Evolutionary conservation across 2,113 vertebrate species (phyloP), one percentile per base, ranked within the genome.

Genomic region (Pampusana beccarii): DNA sequence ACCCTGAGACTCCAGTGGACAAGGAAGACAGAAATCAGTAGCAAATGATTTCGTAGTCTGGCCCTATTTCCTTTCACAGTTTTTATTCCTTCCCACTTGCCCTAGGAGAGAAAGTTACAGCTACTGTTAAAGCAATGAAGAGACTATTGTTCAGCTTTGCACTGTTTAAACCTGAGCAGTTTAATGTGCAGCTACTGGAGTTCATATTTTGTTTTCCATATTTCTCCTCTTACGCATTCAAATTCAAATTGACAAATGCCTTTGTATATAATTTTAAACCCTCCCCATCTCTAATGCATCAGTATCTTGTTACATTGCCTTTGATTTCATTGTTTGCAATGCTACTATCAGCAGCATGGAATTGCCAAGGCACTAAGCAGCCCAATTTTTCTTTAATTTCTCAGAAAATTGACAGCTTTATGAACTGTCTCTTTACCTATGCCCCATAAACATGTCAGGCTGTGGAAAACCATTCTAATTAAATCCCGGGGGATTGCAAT

Each of bases 351-450:
- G 97, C 96, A 96, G 96, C 97, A 94, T 85, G 81, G 98, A 98
- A 98, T 98, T 98, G 98, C 98, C 97, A 97, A 97, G 96, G 97
- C 98, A 97, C 97, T 98, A 98, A 98, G 97, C 97, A 97, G 98
- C 94, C 97, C 98, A 98, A 98, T 98, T 98, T 98, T 98, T 98
- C 98, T 98, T 98, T 98, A 98, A 98, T 98, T 98, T 98, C 97
- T 98, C 97, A 97, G 97, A 97, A 98, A 98, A 98, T 98, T 98
- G 98, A 98, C 98, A 98, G 98, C 98, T 98, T 98, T 98, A 98
- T 98, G 98, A 98, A 98, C 98, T 98, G 98, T 98, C 98, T 98
- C 97, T 98, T 98, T 98, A 98, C 98, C 98, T 98, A 98, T 98
- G 98, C 97, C 98, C 98, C 97, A 98, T 98, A 98, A 98, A 98